A percentile compares a stretch with the other conserved stretches of the same genome.
These are phyloP conservation scores for Microtus oregoni DNA, from an alignment of 2,113 vertebrate genomes.

Conservation along the genomic window DNA sequence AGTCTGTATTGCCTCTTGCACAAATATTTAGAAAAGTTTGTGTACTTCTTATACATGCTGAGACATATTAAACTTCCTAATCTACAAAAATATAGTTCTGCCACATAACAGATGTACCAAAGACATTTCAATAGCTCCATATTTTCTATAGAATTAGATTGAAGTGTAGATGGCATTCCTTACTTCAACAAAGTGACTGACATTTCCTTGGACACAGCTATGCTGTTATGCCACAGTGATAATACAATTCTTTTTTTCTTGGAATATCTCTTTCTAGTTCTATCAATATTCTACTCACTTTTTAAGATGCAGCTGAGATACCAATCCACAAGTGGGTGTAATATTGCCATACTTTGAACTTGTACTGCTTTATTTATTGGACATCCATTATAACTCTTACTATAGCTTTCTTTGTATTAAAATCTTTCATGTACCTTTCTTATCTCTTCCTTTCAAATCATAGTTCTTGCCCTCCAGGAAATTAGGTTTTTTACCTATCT, in stretches of 20 bases:
- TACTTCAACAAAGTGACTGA: background rate
- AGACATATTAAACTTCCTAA: background rate
- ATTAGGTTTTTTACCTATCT: constrained; percentile 52
- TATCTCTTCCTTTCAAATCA: constrained; percentile 32
- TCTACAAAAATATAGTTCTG: background rate
- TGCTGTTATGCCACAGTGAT: background rate
- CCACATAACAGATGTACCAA: background rate
- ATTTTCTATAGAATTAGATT: background rate
- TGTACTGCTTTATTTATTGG: constrained; percentile 45
- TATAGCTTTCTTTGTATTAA: constrained; percentile 53
- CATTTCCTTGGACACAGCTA: background rate
- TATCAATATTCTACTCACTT: background rate
- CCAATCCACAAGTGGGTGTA: background rate
- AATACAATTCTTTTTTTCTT: background rate
- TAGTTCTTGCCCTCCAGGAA: constrained; percentile 3
- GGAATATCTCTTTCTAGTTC: background rate
- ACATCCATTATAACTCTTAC: constrained; percentile 4
- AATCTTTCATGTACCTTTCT: background rate
- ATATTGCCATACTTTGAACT: constrained; percentile 43
- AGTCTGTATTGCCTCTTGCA: background rate
- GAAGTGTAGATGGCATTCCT: background rate
- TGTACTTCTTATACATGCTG: background rate
- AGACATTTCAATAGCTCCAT: background rate
- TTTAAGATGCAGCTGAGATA: constrained; percentile 45
- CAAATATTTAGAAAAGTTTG: constrained; percentile 2